A percentile compares a stretch with the other conserved stretches of the same genome.
These are phyloP conservation scores for Agonopterix arenella DNA, from an alignment of 2,888 invertebrate species.

Conservation along the genomic window DNA sequence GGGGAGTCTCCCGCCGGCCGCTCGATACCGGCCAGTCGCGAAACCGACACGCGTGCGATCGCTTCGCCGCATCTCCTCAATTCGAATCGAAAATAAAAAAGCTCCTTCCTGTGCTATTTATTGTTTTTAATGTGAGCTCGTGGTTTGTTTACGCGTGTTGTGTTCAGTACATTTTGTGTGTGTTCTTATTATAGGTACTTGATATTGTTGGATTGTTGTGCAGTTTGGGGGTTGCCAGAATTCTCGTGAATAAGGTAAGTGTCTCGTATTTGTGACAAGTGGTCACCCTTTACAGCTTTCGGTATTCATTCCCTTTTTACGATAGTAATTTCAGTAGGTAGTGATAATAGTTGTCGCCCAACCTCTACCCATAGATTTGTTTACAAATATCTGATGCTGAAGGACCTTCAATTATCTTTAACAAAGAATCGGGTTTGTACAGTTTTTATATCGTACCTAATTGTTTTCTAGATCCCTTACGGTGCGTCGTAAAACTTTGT, in stretches of 20 bases:
- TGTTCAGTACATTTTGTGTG: conserved; percentile 3
- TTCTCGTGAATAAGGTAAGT: conserved; percentile 22
- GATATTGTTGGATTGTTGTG: conserved; percentile 22
- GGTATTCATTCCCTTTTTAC: neutral
- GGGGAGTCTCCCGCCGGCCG: conserved; percentile 53
- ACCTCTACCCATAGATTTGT: neutral
- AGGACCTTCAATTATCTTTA: neutral
- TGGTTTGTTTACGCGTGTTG: neutral
- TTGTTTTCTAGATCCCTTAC: no score
- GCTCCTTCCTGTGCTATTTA: conserved; percentile 22
- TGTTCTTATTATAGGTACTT: neutral
- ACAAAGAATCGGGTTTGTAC: no score
- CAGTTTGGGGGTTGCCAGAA: conserved; percentile 12
- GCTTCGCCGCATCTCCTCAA: conserved; percentile 21
- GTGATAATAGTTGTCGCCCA: neutral
- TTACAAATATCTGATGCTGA: conserved; percentile 1
- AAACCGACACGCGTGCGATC: conserved; percentile 36
- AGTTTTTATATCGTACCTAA: no score
- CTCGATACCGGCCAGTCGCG: conserved; percentile 70
- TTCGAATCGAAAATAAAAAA: conserved; percentile 32
- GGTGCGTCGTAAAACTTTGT: no score
- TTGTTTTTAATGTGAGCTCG: conserved; percentile 12
- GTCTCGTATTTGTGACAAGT: conserved; percentile 8
- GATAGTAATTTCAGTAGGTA: neutral
- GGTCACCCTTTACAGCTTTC: neutral